Conservation (phyloP, 2,888 invertebrate genomes). For the Drosophila incognita region DNA sequence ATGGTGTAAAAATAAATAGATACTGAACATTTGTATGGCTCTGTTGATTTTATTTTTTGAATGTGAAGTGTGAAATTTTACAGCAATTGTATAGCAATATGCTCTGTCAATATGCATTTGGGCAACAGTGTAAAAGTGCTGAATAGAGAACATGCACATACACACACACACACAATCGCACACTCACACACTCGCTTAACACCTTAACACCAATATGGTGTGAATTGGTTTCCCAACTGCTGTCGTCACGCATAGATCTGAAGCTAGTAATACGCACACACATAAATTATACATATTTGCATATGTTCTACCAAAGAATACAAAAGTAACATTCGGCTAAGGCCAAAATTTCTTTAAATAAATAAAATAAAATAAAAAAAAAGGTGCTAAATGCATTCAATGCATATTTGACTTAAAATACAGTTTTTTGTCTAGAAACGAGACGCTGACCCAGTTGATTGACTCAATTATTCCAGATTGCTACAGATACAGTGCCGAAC, state of each 20-base stretch:
- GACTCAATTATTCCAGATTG: constrained; percentile 23
- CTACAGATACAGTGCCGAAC: not conserved
- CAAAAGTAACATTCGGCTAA: constrained; percentile 11
- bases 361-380: constrained; percentile 7
- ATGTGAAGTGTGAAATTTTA: not conserved
- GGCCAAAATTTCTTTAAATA: constrained; percentile 51
- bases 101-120: not conserved
- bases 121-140: not conserved
- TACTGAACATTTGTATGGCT: not conserved
- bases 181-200: not conserved
- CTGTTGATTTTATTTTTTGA: not conserved
- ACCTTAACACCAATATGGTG: constrained; percentile 3
- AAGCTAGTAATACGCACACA: constrained; percentile 17
- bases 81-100: not conserved
- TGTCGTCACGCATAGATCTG: constrained; percentile 23
- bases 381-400: constrained; percentile 36
- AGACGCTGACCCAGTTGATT: constrained; percentile 38
- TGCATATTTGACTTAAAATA: constrained; percentile 36
- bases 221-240: constrained; percentile 33
- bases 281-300: constrained; percentile 30
- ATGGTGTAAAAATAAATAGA: not conserved
- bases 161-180: constrained; percentile 9
- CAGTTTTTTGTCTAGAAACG: constrained; percentile 8
- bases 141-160: constrained; percentile 1
- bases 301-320: constrained; percentile 2